Percentiles rank a stretch among this genome's conserved stretches.
Evolutionary conservation across 2,797 vertebrate species (phyloP).

Genomic region (Pangasius mekongensis): DNA sequence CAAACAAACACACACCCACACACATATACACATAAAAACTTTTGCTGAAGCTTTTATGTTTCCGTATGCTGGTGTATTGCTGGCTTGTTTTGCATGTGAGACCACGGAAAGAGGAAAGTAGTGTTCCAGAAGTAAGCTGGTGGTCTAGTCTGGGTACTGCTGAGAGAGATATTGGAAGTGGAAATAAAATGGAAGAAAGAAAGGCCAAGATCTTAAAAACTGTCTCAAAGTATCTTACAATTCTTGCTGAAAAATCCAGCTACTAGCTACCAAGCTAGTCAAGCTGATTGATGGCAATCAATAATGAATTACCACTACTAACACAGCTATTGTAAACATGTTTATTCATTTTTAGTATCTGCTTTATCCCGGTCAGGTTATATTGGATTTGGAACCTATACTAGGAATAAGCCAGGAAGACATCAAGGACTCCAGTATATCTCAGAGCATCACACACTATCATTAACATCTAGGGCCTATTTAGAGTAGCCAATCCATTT

Average conservation of each 20-base stretch:
- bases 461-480: neutral
- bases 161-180: conserved; percentile 2
- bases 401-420: neutral
- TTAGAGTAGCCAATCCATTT: neutral
- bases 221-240: neutral
- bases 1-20: conserved; percentile 24
- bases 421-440: neutral
- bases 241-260: neutral
- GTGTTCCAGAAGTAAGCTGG: conserved; percentile 10
- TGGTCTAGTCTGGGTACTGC: conserved; percentile 14
- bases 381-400: neutral
- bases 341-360: neutral
- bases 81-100: neutral
- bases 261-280: neutral
- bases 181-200: neutral
- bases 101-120: neutral
- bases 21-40: conserved; percentile 20
- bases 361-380: neutral
- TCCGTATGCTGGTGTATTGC: neutral
- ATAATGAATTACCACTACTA: neutral
- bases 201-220: neutral
- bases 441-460: neutral
- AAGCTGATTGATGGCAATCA: neutral
- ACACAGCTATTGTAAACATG: neutral
- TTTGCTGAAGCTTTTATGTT: conserved; percentile 17